Evolutionary conservation across 1,140 invertebrate genomes (phyloP).

Genomic region (Cydia amplana): DNA sequence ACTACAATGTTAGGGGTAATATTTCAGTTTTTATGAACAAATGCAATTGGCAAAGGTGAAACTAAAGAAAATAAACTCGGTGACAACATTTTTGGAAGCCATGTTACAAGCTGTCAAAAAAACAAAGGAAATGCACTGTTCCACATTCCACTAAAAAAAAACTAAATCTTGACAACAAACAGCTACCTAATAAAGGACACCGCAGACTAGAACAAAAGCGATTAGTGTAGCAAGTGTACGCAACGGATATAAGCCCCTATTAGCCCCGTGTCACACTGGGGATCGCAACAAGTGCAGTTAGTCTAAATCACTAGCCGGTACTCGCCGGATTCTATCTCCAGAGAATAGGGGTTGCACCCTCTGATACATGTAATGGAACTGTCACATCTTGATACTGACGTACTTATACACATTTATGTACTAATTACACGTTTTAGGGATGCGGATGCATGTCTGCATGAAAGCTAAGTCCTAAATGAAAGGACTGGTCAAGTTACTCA

Average conservation of each 20-base stretch:
- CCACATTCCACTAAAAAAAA: constrained; percentile 12
- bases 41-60: constrained; percentile 14
- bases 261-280: constrained; percentile 60
- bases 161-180: constrained; percentile 33
- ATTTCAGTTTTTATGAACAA: constrained; percentile 34
- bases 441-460: neutral
- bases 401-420: constrained; percentile 10
- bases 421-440: constrained; percentile 5
- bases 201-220: constrained; percentile 22
- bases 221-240: constrained; percentile 43
- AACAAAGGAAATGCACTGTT: no score
- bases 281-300: constrained; percentile 72
- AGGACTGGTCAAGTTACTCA: no score
- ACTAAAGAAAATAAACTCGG: no score
- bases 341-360: constrained; percentile 48
- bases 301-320: constrained; percentile 67
- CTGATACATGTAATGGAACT: constrained; percentile 42
- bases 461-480: neutral
- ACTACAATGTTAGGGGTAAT: neutral
- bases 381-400: constrained; percentile 52
- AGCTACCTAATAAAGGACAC: neutral
- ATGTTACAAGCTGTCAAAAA: no score
- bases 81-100: no score
- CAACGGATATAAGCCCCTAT: constrained; percentile 59
- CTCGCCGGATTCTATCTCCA: constrained; percentile 58